Base-by-base conservation (phyloP, 2,113 vertebrate genomes). In the Taxidea taxus region DNA sequence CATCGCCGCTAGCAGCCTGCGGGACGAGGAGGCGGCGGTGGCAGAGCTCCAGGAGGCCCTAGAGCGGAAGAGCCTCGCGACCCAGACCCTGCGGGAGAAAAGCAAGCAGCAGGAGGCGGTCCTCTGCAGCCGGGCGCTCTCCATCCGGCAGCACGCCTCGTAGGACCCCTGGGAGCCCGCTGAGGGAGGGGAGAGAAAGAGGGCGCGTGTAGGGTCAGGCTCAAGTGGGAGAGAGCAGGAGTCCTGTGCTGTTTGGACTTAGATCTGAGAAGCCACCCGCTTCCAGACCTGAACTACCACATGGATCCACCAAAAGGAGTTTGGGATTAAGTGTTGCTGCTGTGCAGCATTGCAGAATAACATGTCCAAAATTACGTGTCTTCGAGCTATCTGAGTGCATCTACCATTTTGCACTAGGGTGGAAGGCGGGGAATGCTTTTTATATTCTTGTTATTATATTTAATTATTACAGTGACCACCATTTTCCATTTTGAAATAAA, bases 61-160 rank as follows among this genome's bases (percentile, higher is more conserved):
- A 8, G 62, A 78, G 60, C 80, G 11, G 2, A 78, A 88, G 86
- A 44, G 81, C 44, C 84, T 47, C 1, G 21, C 13, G 56, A 49
- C 29, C 37, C 86, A 86, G 82, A 66, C 96, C 75, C 29, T 56
- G 74, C 47, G 2, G 42, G 96, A 44, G 15, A 98, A 98, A 81
- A 94, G 64, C 94, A 94, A 98, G 95, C 86, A n/a, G 8, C 75
- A 3, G 0, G 91, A 1, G 4, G 75, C 23, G 8, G 3, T n/a
- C 88, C 94, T 97, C 77, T 39, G 81, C 20, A 20, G 91, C 49
- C 96, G 99, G 54, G 98, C 74, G 58, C 85, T 97, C 10, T 97
- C 99, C 97, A 98, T 98, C 96, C 96, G 99, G 7, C 98, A 98
- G 31, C 99, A 99, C 0, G 99, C 99, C 3, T 99, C 99, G 14